Evolutionary conservation across 2,113 vertebrate species (phyloP).

Genomic region (Phalacrocorax brasilianus): DNA sequence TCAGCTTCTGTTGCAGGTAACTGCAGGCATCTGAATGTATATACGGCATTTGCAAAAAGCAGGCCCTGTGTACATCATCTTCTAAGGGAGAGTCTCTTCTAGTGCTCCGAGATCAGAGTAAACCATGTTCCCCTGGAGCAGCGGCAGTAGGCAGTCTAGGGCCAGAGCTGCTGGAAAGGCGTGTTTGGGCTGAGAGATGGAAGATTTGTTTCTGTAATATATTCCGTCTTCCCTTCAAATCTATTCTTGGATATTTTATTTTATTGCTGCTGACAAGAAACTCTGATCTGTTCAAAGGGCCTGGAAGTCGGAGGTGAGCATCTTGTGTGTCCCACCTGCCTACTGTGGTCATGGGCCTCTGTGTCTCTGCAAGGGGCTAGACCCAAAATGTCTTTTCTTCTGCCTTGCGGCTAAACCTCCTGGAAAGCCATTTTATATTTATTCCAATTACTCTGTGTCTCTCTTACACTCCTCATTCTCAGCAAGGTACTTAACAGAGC

Average conservation of each 20-base stretch:
- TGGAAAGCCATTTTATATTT: not conserved
- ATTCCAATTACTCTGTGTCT: not conserved
- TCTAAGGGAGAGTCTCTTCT: not conserved
- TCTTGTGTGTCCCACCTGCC: not conserved
- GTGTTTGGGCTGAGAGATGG: not conserved
- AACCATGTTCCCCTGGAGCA: not conserved
- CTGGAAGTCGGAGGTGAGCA: not conserved
- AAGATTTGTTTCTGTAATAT: not conserved
- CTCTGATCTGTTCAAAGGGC: not conserved
- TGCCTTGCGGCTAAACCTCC: not conserved
- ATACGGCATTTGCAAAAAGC: not conserved
- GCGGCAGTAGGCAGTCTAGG: not conserved
- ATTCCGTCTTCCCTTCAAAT: not conserved
- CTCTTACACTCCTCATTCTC: not conserved
- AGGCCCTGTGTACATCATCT: not conserved
- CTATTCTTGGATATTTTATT: not conserved
- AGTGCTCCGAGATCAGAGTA: not conserved
- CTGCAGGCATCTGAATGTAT: not conserved
- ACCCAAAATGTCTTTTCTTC: not conserved
- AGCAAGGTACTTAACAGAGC: not conserved
- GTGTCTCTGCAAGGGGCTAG: not conserved
- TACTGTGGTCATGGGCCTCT: rapidly evolving
- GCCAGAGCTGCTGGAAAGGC: not conserved
- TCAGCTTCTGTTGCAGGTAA: not conserved
- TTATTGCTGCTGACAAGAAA: not conserved